Evolutionary conservation across 2,888 invertebrate genomes (phyloP).

Genomic region (Eristalis tenax): DNA sequence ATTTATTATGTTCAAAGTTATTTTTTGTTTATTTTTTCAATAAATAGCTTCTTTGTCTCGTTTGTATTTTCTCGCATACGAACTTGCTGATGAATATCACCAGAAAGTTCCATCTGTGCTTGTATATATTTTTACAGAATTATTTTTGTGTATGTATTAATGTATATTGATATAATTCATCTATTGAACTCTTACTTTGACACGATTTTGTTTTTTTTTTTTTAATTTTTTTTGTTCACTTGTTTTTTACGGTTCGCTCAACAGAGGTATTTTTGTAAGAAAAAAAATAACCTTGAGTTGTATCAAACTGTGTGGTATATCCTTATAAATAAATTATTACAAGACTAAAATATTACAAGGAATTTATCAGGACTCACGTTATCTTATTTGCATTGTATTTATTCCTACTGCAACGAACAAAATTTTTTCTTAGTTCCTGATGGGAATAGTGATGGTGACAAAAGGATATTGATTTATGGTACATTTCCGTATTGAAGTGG

Average conservation of each 20-base stretch:
- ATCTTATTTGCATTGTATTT: slow-evolving; percentile 13
- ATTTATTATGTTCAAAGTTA: slow-evolving; percentile 58
- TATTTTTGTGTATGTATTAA: slow-evolving; percentile 32
- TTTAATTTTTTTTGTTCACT: slow-evolving; percentile 16
- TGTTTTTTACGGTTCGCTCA: not conserved
- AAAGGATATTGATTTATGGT: slow-evolving; percentile 50
- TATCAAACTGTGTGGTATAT: slow-evolving; percentile 45
- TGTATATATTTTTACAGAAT: slow-evolving; percentile 66
- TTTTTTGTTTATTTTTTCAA: slow-evolving; percentile 52
- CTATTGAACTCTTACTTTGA: slow-evolving; percentile 65
- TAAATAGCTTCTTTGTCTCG: slow-evolving; percentile 62
- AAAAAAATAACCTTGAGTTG: slow-evolving; percentile 48
- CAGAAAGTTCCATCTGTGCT: slow-evolving; percentile 59
- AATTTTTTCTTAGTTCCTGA: slow-evolving; percentile 38
- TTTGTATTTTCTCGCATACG: slow-evolving; percentile 52
- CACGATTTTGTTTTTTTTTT: slow-evolving; percentile 43
- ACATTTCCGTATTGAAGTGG: slow-evolving; percentile 47
- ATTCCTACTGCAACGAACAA: slow-evolving; percentile 46
- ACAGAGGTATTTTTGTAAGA: slow-evolving; percentile 7
- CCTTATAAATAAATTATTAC: slow-evolving; percentile 72
- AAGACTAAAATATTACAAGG: slow-evolving; percentile 69
- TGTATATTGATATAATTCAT: slow-evolving; percentile 64
- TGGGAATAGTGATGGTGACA: slow-evolving; percentile 43
- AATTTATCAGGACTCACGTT: slow-evolving; percentile 56
- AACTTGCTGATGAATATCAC: slow-evolving; percentile 73